These are phyloP conservation scores for Bolinopsis microptera DNA, from an alignment of 37 sponge, comb jelly and placozoan genomes.

Conservation along the genomic window DNA sequence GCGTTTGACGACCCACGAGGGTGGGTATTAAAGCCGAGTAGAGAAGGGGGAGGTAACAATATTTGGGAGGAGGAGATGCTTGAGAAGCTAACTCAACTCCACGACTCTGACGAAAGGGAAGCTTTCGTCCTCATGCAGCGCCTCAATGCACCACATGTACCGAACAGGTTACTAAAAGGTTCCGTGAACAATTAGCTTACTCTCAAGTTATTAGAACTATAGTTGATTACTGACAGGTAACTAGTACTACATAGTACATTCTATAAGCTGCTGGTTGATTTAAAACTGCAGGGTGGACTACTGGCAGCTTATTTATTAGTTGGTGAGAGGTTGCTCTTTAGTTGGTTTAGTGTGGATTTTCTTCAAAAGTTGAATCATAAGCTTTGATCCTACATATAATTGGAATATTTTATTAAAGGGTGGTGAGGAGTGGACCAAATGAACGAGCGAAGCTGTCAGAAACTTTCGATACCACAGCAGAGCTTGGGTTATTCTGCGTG, in stretches of 20 bases:
- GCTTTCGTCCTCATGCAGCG: neutral
- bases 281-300: too few relatives aligned
- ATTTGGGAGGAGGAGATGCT: conserved; percentile 19
- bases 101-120: neutral
- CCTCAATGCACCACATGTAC: neutral
- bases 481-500: neutral
- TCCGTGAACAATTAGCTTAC: too few relatives aligned
- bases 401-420: neutral
- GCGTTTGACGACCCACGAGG: neutral
- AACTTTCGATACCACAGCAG: conserved; percentile 5
- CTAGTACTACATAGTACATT: too few relatives aligned
- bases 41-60: conserved; percentile 23
- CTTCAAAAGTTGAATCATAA: too few relatives aligned
- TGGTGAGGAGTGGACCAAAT: neutral
- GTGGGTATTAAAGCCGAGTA: neutral
- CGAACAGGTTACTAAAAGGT: conserved; percentile 15
- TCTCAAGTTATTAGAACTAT: too few relatives aligned
- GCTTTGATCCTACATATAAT: too few relatives aligned
- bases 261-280: too few relatives aligned
- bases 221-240: too few relatives aligned
- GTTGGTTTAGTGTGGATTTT: too few relatives aligned
- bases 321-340: too few relatives aligned
- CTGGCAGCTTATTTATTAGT: too few relatives aligned
- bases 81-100: neutral
- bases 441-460: neutral